These are phyloP conservation scores for Euwallacea similis DNA, from an alignment of 1,140 invertebrate species.

Conservation along the genomic window DNA sequence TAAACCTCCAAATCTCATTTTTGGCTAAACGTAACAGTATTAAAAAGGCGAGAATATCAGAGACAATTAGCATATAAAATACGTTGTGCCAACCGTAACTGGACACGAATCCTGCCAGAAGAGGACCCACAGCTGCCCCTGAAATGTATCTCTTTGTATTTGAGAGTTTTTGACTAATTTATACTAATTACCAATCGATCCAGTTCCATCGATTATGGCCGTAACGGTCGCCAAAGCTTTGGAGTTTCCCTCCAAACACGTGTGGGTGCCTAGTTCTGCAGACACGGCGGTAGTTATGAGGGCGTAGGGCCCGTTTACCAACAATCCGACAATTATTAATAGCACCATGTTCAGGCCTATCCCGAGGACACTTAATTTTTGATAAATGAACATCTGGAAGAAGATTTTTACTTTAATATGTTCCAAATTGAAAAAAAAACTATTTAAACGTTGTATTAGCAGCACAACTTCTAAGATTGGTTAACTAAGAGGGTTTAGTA, in stretches of 20 bases:
- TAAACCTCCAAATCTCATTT: slow-evolving; percentile 40
- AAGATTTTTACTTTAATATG: neutral
- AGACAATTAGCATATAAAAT: slow-evolving; percentile 88
- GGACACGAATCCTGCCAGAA: slow-evolving; percentile 84
- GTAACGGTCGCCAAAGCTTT: slow-evolving; percentile 94
- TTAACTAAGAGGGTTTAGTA: no score
- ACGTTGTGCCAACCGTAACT: slow-evolving; percentile 79
- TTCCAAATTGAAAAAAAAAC: slow-evolving; percentile 11
- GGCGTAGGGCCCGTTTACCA: slow-evolving; percentile 95
- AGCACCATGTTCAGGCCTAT: slow-evolving; percentile 68
- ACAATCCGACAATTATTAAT: slow-evolving; percentile 74
- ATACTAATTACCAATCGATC: slow-evolving; percentile 72
- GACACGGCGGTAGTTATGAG: slow-evolving; percentile 96
- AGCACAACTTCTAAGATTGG: no score
- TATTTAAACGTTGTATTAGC: neutral
- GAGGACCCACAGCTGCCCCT: slow-evolving; percentile 88
- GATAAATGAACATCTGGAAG: slow-evolving; percentile 76
- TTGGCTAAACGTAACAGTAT: slow-evolving; percentile 58
- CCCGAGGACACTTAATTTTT: slow-evolving; percentile 67
- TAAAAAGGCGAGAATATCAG: slow-evolving; percentile 79
- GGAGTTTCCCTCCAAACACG: slow-evolving; percentile 78
- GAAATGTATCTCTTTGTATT: slow-evolving; percentile 33
- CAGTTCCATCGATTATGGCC: slow-evolving; percentile 95
- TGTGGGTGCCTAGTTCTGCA: slow-evolving; percentile 89
- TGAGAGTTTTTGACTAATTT: neutral